Evolutionary conservation across 2,888 invertebrate species (phyloP), one percentile per base, ranked within the genome.

Genomic region (Reticulitermes lucifugus): DNA sequence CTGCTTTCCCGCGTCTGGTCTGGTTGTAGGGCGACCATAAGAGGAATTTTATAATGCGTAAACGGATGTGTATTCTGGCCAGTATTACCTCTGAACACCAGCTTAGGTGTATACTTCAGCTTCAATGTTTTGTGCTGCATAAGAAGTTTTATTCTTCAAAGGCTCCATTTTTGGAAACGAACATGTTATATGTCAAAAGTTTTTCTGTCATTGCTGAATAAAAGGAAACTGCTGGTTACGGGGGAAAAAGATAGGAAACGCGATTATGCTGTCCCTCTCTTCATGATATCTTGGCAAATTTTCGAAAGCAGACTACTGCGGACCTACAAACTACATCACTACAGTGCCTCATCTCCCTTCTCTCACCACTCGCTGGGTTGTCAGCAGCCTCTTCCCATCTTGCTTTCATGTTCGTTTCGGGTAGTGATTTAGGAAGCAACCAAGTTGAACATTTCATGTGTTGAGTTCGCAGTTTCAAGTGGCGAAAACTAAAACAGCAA

Each of bases 131-230:
- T 7, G 51, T 51, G 51, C 51, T 6, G 9, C 6, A 51, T 9
- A 12, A 51, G 6, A 51, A 4, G 51, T 51, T 51, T 43, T 77
- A 5, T 77, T 12, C 77, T 43, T 43, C 46, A 46, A 25, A 51
- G 35, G 25, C 12, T 77, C 51, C 46, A 46, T 43, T 77, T 51
- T 51, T 77, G 77, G 43, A 77, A 77, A 77, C 77, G 46, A 77
- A 77, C 75, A 77, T 77, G 46, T 12, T 46, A 41, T 43, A 75
- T 75, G 77, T 77, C 77, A 77, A 46, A 77, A 77, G 77, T 46
- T 46, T 46, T 77, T 6, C 46, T 77, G 46, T 43, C 77, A 22
- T 46, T 22, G 18, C 22, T 22, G 46, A 77, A 46, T 21, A 35
- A 12, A 25, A 77, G 46, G 79, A n/a, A 51, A 75, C 21, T 21